phyloP scores from a whole-genome alignment of 2,113 vertebrate genomes.

The Brachyhypopomus gauderio region DNA sequence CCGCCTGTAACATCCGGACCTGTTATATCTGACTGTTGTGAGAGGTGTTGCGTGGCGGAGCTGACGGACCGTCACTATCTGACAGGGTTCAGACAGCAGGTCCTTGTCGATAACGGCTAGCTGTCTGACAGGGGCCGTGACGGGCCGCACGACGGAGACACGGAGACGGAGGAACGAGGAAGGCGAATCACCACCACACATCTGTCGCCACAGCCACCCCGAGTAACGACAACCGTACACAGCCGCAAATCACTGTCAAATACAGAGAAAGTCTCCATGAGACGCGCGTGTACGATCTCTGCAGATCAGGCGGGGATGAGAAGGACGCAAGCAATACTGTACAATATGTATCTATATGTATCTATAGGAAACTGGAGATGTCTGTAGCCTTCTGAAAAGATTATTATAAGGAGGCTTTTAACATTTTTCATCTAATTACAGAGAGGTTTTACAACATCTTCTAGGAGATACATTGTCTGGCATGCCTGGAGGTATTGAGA shows the following conservation, averaged over 20 bases:
- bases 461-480: no score
- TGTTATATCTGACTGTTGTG: slow-evolving; percentile 44
- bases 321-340: not conserved
- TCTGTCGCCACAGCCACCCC: slow-evolving; percentile 43
- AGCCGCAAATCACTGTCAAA: slow-evolving; percentile 45
- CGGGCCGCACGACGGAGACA: slow-evolving; percentile 18
- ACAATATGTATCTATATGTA: not conserved
- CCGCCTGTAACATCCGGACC: not conserved
- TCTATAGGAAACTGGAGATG: not conserved
- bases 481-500: no score
- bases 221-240: slow-evolving; percentile 25
- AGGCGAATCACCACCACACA: slow-evolving; percentile 44
- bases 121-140: slow-evolving; percentile 44
- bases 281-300: not conserved
- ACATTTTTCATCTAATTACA: no score
- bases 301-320: not conserved
- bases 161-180: slow-evolving; percentile 15
- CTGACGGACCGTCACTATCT: slow-evolving; percentile 43
- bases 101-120: slow-evolving; percentile 33
- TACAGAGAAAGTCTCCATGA: not conserved
- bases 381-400: not conserved
- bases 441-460: no score
- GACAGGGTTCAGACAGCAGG: slow-evolving; percentile 37
- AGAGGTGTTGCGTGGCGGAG: slow-evolving; percentile 37
- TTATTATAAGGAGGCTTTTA: not conserved